Evolutionary conservation across 2,113 vertebrate species (phyloP), one percentile per base, ranked within the genome.

Genomic region (Elanoides forficatus): DNA sequence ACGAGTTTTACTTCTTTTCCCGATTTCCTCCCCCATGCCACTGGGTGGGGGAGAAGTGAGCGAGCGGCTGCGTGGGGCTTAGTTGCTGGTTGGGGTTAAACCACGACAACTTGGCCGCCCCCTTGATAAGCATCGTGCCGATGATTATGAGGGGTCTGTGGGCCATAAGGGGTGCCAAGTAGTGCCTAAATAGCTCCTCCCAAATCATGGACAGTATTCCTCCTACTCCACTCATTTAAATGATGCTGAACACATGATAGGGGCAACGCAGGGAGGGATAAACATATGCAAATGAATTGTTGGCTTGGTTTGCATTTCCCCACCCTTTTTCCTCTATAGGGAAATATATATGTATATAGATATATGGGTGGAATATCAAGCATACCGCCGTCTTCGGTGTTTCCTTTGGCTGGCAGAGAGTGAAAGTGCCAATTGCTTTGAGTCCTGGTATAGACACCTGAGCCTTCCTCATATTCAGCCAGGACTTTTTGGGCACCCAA

Each of bases 231-330:
- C 13, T 71, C 19, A 50, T 56, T 84, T 52, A 73, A 88, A 62
- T n/a, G 12, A 52, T 7, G 3, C 10, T 56, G 42, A 48, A 81
- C 34, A 40, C 40, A 52, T 1, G 8, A 43, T 0, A 66, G 21
- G 32, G 18, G 19, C 14, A 80, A 81, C 4, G 0, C 16, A 78
- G 34, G 13, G 8, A 70, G 5, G 2, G 27, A 84, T 58, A 62
- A 70, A 87, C 2, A 4, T 47, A 53, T 18, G 29, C 38, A 72
- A 70, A 76, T 18, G 45, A 86, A 70, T 58, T 0, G 8, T 60
- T 94, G 45, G 4, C 55, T 78, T 66, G 7, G 7, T 78, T 58
- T 81, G 50, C 55, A 67, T 78, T 93, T 89, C 42, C 50, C 25
- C 32, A 74, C 7, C 21, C 25, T 86, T 79, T 43, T 66, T 60